Conservation (phyloP, 2,888 invertebrate species). For the Tenodera sinensis region DNA sequence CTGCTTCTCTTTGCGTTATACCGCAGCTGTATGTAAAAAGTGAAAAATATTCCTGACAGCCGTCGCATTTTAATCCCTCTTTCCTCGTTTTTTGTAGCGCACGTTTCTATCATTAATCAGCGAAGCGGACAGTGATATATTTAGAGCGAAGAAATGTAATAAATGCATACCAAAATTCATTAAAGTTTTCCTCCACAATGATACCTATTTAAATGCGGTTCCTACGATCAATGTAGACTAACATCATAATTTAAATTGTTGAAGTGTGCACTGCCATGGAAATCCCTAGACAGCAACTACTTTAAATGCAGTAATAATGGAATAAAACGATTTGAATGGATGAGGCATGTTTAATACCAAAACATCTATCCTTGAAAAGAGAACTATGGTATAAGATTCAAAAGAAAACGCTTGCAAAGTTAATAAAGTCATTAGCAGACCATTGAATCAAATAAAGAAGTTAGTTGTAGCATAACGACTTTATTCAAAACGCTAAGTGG, state of each 20-base stretch:
- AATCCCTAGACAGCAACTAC: too few relatives aligned
- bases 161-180: neutral
- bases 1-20: neutral
- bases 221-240: neutral
- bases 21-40: neutral
- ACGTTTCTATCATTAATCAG: neutral
- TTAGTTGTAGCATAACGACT: too few relatives aligned
- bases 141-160: neutral
- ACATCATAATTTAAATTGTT: neutral
- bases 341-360: too few relatives aligned
- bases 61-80: neutral
- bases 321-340: too few relatives aligned
- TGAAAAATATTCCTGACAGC: neutral
- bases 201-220: neutral
- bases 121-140: neutral
- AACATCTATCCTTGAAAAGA: too few relatives aligned
- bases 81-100: neutral
- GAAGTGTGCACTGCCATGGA: neutral
- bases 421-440: too few relatives aligned
- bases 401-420: too few relatives aligned
- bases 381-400: too few relatives aligned
- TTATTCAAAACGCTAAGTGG: too few relatives aligned
- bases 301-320: too few relatives aligned
- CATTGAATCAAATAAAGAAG: too few relatives aligned
- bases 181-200: neutral